Base-by-base conservation (phyloP, 2,888 invertebrate genomes). In the Eumacrocentrus americanus region DNA sequence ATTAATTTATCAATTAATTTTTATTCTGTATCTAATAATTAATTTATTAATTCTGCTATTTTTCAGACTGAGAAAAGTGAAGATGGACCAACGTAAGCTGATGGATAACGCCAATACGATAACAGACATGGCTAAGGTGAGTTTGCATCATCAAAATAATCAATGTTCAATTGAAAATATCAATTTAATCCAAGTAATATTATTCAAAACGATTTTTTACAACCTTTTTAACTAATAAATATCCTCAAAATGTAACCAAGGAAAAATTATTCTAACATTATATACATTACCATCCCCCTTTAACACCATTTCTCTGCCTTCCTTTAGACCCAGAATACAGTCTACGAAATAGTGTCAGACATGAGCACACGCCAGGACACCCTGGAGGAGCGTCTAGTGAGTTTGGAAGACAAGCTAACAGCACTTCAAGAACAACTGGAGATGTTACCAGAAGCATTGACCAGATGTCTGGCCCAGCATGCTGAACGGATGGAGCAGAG, bases 81-180 rank as follows among this genome's bases (percentile, higher is more conserved):
- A 99, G 87, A 96, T 98, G 94, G 98, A 98, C 86, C 98, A 99
- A 86, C 88, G 99, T 81, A 99, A 99, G 85, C 84, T 99, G 74
- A 95, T 96, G 91, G 99, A 99, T 82, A 98, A 98, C 81, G 96
- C 98, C 71, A 98, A 97, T 79, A 98, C 98, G 62, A 93, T 99
- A 82, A 97, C 98, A 62, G 99, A 99, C 81, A 98, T 99, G 94
- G 98, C 98, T 75, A 99, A 99, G 91, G 98, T 98, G 88, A 84
- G 83, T 81, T n/a, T n/a, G n/a, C n/a, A n/a, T n/a, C n/a, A n/a
- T n/a, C n/a, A n/a, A n/a, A n/a, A n/a, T n/a, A n/a, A n/a, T n/a
- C n/a, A n/a, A n/a, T n/a, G n/a, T n/a, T n/a, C n/a, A n/a, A n/a
- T n/a, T n/a, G n/a, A n/a, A n/a, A n/a, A n/a, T n/a, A n/a, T n/a